phyloP scores from a whole-genome alignment of 2,888 invertebrate species.

The Orthonevra nobilis region DNA sequence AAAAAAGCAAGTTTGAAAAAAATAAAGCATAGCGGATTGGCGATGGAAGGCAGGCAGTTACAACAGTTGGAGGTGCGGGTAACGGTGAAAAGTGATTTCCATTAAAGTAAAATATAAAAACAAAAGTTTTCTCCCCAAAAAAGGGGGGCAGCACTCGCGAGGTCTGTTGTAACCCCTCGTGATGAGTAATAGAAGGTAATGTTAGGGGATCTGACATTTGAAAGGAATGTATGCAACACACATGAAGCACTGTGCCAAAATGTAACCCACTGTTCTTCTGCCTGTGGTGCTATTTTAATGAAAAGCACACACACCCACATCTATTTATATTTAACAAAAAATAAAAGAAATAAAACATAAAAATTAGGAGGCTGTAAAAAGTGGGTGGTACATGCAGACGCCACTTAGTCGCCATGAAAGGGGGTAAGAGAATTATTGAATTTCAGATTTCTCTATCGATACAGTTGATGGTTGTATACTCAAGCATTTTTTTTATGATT shows the following conservation, averaged over 20 bases:
- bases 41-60: too few species aligned
- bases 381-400: background rate
- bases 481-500: too few species aligned
- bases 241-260: constrained; percentile 13
- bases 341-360: too few species aligned
- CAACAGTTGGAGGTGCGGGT: too few species aligned
- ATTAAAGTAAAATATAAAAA: constrained; percentile 69
- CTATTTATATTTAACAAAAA: constrained; percentile 66
- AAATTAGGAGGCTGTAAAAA: constrained; percentile 65
- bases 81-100: constrained; percentile 57
- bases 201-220: constrained; percentile 36
- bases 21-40: background rate
- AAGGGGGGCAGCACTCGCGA: constrained; percentile 16
- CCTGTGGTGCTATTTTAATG: constrained; percentile 58
- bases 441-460: constrained; percentile 45
- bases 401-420: constrained; percentile 10
- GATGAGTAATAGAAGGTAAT: constrained; percentile 52
- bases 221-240: constrained; percentile 38
- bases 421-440: constrained; percentile 27
- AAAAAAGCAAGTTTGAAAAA: constrained; percentile 32
- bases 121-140: constrained; percentile 64
- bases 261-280: constrained; percentile 32
- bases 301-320: constrained; percentile 53
- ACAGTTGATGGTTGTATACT: constrained; percentile 5
- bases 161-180: constrained; percentile 29